Evolutionary conservation across 2,888 invertebrate genomes (phyloP).

Genomic region (Watsonalla binaria): DNA sequence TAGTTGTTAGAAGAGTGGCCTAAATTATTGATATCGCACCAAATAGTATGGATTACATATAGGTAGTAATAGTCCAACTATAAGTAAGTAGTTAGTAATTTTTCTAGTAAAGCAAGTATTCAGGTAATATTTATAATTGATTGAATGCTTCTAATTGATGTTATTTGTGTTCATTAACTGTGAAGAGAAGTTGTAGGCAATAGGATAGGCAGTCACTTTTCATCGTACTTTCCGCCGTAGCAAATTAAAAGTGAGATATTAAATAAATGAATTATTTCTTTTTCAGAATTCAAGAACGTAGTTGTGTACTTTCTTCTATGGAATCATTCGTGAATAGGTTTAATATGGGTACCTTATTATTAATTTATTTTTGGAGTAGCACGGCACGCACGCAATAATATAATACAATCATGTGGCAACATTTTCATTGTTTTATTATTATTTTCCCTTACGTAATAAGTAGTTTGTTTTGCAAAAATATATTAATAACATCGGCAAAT

Average conservation of each 20-base stretch:
- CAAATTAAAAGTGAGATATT: too few relatives aligned
- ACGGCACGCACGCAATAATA: neutral
- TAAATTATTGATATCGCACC: neutral
- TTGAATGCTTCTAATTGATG: too few relatives aligned
- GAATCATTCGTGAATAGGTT: constrained; percentile 42
- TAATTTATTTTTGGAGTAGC: neutral
- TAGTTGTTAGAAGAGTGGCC: neutral
- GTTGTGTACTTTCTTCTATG: constrained; percentile 68
- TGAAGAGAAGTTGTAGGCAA: too few relatives aligned
- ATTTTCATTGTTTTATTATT: too few relatives aligned
- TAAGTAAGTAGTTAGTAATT: too few relatives aligned
- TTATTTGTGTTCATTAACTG: too few relatives aligned
- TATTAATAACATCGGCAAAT: too few relatives aligned
- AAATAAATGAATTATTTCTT: constrained; percentile 19
- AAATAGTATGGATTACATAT: neutral
- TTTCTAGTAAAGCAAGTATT: too few relatives aligned
- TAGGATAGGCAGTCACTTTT: too few relatives aligned
- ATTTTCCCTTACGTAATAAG: neutral
- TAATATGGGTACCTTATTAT: neutral
- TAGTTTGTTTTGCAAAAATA: neutral
- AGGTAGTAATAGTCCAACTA: neutral
- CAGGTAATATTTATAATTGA: too few relatives aligned
- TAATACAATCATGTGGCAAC: neutral
- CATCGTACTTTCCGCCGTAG: too few relatives aligned
- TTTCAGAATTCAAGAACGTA: constrained; percentile 74